Conservation (phyloP, 2,113 vertebrate genomes). For the Donacobius atricapilla region DNA sequence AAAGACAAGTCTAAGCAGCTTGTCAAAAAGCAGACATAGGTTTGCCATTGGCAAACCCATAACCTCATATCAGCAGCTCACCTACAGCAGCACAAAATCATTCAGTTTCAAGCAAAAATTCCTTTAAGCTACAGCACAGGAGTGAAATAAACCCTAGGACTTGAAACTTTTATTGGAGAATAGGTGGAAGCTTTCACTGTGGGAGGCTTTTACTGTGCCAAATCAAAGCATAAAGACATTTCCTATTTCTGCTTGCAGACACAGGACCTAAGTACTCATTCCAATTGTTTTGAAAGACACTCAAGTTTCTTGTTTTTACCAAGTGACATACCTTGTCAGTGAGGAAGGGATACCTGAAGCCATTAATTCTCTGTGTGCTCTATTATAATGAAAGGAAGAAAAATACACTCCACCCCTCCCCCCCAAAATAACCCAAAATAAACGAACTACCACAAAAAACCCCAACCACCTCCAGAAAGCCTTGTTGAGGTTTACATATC, state of each 20-base stretch:
- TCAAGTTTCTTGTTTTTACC: neutral
- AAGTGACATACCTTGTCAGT: neutral
- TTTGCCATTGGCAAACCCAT: neutral
- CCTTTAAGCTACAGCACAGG: neutral
- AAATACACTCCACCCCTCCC: rapidly evolving
- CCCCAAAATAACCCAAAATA: neutral
- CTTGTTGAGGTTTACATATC: neutral
- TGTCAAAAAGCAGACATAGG: neutral
- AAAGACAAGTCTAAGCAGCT: neutral
- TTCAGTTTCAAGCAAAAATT: neutral
- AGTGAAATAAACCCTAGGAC: neutral
- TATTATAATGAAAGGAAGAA: neutral
- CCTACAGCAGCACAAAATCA: neutral
- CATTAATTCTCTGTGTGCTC: neutral
- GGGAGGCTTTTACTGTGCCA: neutral
- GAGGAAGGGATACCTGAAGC: neutral
- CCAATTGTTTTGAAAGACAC: neutral
- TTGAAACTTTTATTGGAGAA: neutral
- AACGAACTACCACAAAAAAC: too few species aligned
- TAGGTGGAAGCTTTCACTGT: neutral
- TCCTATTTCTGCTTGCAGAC: neutral
- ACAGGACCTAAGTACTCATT: neutral
- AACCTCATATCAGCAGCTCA: neutral
- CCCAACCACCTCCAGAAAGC: neutral
- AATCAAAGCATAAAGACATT: neutral